A percentile compares a stretch with the other conserved stretches of the same genome.
Conservation (phyloP, 2,113 vertebrate genomes). For the Atlantisia rogersi region DNA sequence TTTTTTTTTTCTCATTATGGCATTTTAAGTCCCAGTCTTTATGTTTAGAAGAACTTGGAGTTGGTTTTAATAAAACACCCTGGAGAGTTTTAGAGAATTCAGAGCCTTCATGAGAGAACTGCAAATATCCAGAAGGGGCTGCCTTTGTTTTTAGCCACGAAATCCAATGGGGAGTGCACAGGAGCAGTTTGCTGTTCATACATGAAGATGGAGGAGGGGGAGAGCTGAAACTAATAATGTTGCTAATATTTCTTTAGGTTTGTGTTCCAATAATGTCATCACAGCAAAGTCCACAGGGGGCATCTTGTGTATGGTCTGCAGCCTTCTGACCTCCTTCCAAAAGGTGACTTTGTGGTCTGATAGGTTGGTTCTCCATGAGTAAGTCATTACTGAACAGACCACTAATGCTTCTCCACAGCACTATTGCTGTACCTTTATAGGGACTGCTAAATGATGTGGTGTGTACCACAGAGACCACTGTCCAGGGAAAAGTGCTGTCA, state of each 20-base stretch:
- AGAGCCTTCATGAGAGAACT: background rate
- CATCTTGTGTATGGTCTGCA: background rate
- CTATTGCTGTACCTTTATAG: background rate
- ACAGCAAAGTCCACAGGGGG: background rate
- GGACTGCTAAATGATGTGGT: constrained; percentile 9
- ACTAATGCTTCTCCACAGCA: constrained; percentile 5
- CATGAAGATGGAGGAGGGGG: background rate
- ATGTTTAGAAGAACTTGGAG: background rate
- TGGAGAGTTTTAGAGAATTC: background rate
- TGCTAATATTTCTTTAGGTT: background rate
- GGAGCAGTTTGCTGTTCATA: background rate
- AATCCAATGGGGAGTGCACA: background rate
- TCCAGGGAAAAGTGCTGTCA: background rate
- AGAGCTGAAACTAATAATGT: background rate
- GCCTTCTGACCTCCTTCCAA: background rate
- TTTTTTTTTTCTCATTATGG: background rate
- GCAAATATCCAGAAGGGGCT: background rate
- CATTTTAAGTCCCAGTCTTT: background rate
- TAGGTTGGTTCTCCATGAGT: background rate
- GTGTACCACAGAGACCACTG: constrained; percentile 30
- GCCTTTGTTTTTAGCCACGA: background rate
- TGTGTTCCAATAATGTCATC: background rate
- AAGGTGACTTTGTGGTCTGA: background rate
- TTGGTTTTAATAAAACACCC: background rate
- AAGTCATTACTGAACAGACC: background rate